Evolutionary conservation across 2,888 invertebrate genomes (phyloP).

Genomic region (Zygothrica quintamaculata): DNA sequence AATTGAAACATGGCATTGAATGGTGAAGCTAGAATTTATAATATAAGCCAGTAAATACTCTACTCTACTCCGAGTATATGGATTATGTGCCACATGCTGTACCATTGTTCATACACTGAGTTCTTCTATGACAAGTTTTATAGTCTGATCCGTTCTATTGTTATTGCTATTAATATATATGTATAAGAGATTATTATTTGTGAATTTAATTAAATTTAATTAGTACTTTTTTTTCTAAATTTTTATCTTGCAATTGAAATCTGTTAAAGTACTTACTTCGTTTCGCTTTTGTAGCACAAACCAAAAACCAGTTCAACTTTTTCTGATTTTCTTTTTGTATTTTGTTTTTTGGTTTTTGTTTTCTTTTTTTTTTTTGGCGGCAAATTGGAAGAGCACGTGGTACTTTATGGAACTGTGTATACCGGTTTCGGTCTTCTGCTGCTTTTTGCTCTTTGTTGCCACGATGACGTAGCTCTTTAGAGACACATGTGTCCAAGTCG

Average conservation of each 20-base stretch:
- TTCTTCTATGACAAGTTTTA: too few species aligned
- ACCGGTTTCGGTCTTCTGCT: constrained; percentile 52
- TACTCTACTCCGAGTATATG: background rate
- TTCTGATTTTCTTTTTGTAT: too few species aligned
- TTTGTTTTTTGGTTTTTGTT: too few species aligned
- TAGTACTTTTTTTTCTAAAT: too few species aligned
- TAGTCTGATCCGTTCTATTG: too few species aligned
- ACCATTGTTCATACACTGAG: too few species aligned
- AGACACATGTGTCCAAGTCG: constrained; percentile 50
- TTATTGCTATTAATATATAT: too few species aligned
- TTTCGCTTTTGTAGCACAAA: constrained; percentile 4
- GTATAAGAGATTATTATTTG: too few species aligned
- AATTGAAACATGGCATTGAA: constrained; percentile 53
- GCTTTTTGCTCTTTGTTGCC: constrained; percentile 1
- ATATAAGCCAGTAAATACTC: constrained; percentile 19
- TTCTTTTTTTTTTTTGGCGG: constrained; percentile 61
- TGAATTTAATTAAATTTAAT: too few species aligned
- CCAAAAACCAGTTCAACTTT: constrained; percentile 63
- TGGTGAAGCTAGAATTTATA: constrained; percentile 14
- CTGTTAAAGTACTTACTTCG: background rate
- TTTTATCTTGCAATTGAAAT: background rate
- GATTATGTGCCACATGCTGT: too few species aligned
- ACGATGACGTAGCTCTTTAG: constrained; percentile 64
- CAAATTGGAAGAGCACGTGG: constrained; percentile 65
- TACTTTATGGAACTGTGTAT: constrained; percentile 28